Percentiles rank a stretch among this genome's conserved stretches.
Evolutionary conservation across 2,888 invertebrate species (phyloP).

Genomic region (Gonocerus acuteangulatus): DNA sequence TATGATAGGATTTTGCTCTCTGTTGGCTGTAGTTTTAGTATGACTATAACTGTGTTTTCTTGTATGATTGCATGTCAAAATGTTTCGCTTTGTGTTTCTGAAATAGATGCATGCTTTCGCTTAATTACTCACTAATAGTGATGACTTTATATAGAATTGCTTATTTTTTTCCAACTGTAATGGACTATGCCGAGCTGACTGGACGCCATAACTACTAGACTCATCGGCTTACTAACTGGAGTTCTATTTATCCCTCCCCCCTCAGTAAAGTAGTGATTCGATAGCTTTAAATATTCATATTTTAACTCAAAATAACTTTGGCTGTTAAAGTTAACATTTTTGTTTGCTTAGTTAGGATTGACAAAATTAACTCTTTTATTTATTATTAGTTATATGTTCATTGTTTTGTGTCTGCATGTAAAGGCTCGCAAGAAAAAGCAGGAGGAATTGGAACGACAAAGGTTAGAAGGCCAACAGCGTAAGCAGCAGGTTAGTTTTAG

Average conservation of each 20-base stretch:
- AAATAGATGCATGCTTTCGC: slow-evolving; percentile 3
- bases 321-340: slow-evolving; percentile 20
- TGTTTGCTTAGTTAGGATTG: slow-evolving; percentile 22
- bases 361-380: slow-evolving; percentile 25
- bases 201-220: slow-evolving; percentile 17
- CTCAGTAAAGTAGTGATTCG: background rate
- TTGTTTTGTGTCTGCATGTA: slow-evolving; percentile 51
- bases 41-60: background rate
- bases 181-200: slow-evolving; percentile 9
- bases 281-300: background rate
- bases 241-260: background rate
- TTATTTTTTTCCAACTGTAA: too few species aligned
- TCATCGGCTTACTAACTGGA: slow-evolving; percentile 21
- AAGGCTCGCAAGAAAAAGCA: slow-evolving; percentile 80
- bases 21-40: slow-evolving; percentile 17
- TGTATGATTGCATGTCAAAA: slow-evolving; percentile 9
- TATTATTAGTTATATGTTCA: slow-evolving; percentile 44
- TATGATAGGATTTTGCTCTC: slow-evolving; percentile 27
- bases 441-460: slow-evolving; percentile 76
- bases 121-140: background rate
- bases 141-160: background rate
- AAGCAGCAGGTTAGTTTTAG: slow-evolving; percentile 66
- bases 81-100: background rate
- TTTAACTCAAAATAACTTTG: background rate
- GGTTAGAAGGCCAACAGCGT: slow-evolving; percentile 73